phyloP scores from a whole-genome alignment of 2,113 vertebrate genomes.

The Eira barbara region DNA sequence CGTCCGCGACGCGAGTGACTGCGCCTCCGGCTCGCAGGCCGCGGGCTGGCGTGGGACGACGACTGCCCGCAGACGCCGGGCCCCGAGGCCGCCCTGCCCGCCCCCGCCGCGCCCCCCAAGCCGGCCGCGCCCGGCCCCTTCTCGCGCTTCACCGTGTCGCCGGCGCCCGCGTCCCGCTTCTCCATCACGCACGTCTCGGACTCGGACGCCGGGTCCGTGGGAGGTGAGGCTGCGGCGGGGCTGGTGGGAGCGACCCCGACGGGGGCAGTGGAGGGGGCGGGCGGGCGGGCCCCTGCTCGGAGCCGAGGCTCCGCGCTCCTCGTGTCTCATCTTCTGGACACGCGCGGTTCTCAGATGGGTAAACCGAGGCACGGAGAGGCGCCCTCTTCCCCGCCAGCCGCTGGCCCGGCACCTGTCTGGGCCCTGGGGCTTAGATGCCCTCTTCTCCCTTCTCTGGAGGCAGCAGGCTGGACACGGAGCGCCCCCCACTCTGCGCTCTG shows the following conservation, averaged over 20 bases:
- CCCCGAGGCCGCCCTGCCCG: constrained; percentile 46
- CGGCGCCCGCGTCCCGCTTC: constrained; percentile 90
- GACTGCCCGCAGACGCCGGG: constrained; percentile 81
- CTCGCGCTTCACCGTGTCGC: constrained; percentile 94
- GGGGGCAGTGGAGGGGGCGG: rapidly evolving
- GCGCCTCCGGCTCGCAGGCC: constrained; percentile 69
- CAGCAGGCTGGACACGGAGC: neutral
- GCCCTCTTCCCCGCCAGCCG: too few species aligned
- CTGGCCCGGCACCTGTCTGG: neutral
- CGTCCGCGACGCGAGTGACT: rapidly evolving
- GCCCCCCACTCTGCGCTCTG: too few species aligned
- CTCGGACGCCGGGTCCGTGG: constrained; percentile 87
- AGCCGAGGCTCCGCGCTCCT: neutral
- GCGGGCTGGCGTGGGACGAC: constrained; percentile 81
- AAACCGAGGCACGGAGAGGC: neutral
- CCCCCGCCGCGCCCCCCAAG: constrained; percentile 70
- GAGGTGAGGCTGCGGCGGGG: constrained; percentile 83
- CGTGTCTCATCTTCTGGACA: neutral
- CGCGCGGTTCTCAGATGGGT: neutral
- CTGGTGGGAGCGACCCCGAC: rapidly evolving
- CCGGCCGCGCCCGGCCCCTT: constrained; percentile 79
- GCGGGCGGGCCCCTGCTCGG: neutral
- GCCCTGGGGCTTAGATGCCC: rapidly evolving
- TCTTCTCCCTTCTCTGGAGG: neutral
- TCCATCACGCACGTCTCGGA: constrained; percentile 97